Evolutionary conservation across 1,140 invertebrate species (phyloP), one percentile per base, ranked within the genome.

Genomic region (Dufourea novaeangliae): DNA sequence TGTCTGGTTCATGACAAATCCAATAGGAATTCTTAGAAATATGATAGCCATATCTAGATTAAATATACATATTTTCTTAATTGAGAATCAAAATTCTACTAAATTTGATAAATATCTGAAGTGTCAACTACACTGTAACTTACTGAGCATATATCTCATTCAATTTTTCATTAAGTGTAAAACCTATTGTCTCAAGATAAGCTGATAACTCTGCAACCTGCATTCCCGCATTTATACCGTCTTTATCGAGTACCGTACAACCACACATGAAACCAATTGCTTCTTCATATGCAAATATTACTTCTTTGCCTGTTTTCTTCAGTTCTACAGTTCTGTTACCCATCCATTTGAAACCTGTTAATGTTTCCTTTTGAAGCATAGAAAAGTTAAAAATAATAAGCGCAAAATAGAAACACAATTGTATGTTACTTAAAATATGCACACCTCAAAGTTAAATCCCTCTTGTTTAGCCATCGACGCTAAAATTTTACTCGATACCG

Each of bases 301-400:
- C 96, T 1, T 92, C 92, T 87, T 97, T 96, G 5, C 94, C 94
- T 59, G 95, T 86, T 68, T 94, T 91, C 50, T 95, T 91, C 32
- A 98, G 89, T n/a, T 98, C 94, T 41, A 95, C 90, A 0, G 96
- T 94, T 91, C 94, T 95, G 90, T 99, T 99, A 88, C 97, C 98
- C 97, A 99, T 99, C 98, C 98, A 99, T 89, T 99, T 99, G 89
- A 99, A 99, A 0, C 99, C 97, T n/a, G 99, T 99, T 59, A 99
- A 93, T 0, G 99, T 99, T 93, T 99, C 98, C 91, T 96, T 85
- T 25, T 37, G 68, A 80, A 77, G 72, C 27, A 70, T 29, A 78
- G 78, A 75, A 59, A 63, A 50, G 8, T 74, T 83, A 74, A 59
- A n/a, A 63, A 22, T 39, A 67, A 29, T 34, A 52, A 4, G n/a